Percentiles rank a stretch among this genome's conserved stretches.
These are phyloP conservation scores for Pogonognathellus flavescens DNA, from an alignment of 1,140 invertebrate genomes.

Conservation along the genomic window DNA sequence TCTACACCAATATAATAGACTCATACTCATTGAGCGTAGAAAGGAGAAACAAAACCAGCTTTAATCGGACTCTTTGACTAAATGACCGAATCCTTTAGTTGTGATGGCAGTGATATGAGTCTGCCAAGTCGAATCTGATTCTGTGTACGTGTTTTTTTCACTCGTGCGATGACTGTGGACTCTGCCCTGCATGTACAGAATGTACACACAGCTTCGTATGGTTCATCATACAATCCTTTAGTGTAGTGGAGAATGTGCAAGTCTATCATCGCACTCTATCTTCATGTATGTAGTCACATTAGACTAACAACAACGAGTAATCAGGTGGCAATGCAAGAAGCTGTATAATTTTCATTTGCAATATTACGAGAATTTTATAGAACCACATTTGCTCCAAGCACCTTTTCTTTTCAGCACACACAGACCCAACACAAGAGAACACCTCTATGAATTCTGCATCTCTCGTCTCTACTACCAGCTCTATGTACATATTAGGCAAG, in stretches of 20 bases:
- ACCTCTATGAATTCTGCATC: neutral
- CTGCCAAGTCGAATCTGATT: conserved; percentile 19
- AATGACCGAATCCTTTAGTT: conserved; percentile 40
- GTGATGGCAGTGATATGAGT: conserved; percentile 3
- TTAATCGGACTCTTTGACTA: conserved; percentile 48
- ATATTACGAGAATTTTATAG: conserved; percentile 46
- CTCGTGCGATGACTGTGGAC: neutral
- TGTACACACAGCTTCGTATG: conserved; percentile 12
- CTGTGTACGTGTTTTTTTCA: conserved; percentile 4
- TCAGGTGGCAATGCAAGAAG: conserved; percentile 7
- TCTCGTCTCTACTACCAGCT: neutral
- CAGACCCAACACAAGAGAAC: neutral
- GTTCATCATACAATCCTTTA: conserved; percentile 32
- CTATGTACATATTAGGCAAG: neutral
- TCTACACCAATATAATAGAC: conserved; percentile 1
- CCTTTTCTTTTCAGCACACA: neutral
- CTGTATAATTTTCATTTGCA: conserved; percentile 27
- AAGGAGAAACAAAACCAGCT: conserved; percentile 41
- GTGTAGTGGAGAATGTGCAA: neutral
- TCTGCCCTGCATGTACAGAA: neutral
- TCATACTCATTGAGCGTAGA: conserved; percentile 10
- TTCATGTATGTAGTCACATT: conserved; percentile 6
- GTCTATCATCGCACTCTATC: conserved; percentile 12
- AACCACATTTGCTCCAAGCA: conserved; percentile 24
- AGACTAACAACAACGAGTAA: conserved; percentile 30